Evolutionary conservation across 1,140 invertebrate genomes (phyloP).

Genomic region (Chelonus insularis): DNA sequence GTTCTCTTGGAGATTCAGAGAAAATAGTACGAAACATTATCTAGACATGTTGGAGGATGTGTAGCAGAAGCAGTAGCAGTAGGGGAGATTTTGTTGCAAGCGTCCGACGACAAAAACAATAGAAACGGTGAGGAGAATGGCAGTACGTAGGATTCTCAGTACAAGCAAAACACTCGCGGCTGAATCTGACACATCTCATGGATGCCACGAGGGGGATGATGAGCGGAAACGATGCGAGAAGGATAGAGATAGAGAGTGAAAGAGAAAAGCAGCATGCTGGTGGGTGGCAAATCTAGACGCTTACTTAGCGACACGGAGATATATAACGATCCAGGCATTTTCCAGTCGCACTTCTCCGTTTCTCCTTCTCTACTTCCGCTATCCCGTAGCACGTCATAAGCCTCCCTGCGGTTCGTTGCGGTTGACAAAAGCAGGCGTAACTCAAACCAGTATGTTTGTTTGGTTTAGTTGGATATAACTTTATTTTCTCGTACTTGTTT

Average conservation of each 20-base stretch:
- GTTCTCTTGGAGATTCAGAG: background rate
- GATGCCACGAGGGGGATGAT: background rate
- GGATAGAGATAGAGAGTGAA: background rate
- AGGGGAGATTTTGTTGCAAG: slow-evolving; percentile 9
- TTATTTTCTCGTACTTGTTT: slow-evolving; percentile 6
- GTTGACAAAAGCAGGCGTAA: slow-evolving; percentile 12
- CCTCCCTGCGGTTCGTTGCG: slow-evolving; percentile 9
- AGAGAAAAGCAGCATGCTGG: slow-evolving; percentile 15
- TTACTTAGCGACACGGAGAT: slow-evolving; percentile 43
- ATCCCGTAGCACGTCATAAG: slow-evolving; percentile 1
- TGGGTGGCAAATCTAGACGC: slow-evolving; percentile 43
- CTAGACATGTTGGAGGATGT: background rate
- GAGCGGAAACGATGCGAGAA: slow-evolving; percentile 2
- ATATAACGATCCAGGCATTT: slow-evolving; percentile 1
- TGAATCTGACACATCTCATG: slow-evolving; percentile 26
- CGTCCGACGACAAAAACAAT: slow-evolving; percentile 26
- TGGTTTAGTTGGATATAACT: background rate
- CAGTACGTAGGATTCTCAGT: slow-evolving; percentile 5
- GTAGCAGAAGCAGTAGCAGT: background rate
- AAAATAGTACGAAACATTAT: background rate
- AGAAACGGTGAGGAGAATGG: slow-evolving; percentile 1
- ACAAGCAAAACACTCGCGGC: slow-evolving; percentile 26
- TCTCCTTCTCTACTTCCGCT: slow-evolving; percentile 8
- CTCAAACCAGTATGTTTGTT: background rate
- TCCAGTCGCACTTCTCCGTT: background rate